phyloP scores from a whole-genome alignment of 2,888 invertebrate species.

The Cyaniris semiargus region DNA sequence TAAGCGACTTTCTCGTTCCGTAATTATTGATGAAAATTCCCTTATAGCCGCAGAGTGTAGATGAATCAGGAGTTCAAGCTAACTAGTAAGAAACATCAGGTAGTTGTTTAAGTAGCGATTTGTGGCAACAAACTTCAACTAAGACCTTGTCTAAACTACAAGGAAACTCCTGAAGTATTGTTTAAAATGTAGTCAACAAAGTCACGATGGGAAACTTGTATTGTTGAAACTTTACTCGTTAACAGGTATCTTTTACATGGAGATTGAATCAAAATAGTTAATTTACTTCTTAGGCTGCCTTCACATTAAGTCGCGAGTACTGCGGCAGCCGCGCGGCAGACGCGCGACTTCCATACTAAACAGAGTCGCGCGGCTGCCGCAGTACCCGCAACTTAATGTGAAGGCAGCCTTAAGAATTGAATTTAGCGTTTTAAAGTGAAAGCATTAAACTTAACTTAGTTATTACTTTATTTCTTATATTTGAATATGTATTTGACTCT shows the following conservation, averaged over 20 bases:
- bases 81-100: constrained; percentile 24
- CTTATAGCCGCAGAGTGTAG: neutral
- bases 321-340: too few relatives aligned
- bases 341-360: too few relatives aligned
- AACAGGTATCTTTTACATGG: neutral
- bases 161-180: neutral
- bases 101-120: constrained; percentile 3
- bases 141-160: constrained; percentile 15
- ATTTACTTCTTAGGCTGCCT: neutral
- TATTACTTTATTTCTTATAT: too few relatives aligned
- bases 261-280: neutral
- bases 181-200: constrained; percentile 20
- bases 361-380: too few relatives aligned
- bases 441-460: too few relatives aligned
- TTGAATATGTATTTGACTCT: too few relatives aligned
- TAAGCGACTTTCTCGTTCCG: too few relatives aligned
- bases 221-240: neutral
- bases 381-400: too few relatives aligned
- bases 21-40: too few relatives aligned
- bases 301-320: too few relatives aligned
- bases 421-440: neutral
- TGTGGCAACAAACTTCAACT: neutral
- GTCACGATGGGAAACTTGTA: constrained; percentile 5
- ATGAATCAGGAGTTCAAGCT: neutral
- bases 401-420: neutral